These are phyloP conservation scores for Nestor notabilis DNA, from an alignment of 2,113 vertebrate species.

Conservation along the genomic window DNA sequence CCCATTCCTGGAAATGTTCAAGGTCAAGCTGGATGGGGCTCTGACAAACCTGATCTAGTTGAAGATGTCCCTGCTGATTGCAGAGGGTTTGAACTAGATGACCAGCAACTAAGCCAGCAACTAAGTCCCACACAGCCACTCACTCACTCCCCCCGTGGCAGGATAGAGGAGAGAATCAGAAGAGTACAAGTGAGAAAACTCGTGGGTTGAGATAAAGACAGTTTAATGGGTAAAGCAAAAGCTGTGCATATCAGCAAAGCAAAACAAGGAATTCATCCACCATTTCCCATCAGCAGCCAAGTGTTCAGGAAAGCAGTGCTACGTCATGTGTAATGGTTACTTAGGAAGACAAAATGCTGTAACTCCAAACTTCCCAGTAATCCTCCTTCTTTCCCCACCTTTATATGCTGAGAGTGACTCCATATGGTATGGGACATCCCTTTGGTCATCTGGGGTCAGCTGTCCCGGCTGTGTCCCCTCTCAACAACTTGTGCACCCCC, in stretches of 20 bases:
- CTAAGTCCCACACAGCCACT: neutral
- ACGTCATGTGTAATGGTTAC: neutral
- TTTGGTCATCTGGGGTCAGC: neutral
- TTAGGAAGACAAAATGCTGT: neutral
- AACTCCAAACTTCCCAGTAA: neutral
- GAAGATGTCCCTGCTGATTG: too few relatives aligned
- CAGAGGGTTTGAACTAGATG: too few relatives aligned
- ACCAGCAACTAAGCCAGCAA: neutral
- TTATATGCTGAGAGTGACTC: neutral
- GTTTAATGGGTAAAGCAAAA: neutral
- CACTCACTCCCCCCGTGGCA: neutral
- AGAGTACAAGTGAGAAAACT: neutral
- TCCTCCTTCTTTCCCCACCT: neutral
- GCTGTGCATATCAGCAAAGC: neutral
- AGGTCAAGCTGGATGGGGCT: too few relatives aligned
- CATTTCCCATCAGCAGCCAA: neutral
- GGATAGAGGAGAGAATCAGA: neutral
- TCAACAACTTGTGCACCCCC: accelerated
- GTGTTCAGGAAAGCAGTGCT: neutral
- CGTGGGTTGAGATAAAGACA: neutral
- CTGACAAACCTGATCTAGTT: too few relatives aligned
- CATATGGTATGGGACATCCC: neutral
- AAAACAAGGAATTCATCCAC: neutral
- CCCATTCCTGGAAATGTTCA: too few relatives aligned
- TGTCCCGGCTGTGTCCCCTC: neutral